Conservation (phyloP, 2,888 invertebrate genomes). For the Margaritifera margaritifera region DNA sequence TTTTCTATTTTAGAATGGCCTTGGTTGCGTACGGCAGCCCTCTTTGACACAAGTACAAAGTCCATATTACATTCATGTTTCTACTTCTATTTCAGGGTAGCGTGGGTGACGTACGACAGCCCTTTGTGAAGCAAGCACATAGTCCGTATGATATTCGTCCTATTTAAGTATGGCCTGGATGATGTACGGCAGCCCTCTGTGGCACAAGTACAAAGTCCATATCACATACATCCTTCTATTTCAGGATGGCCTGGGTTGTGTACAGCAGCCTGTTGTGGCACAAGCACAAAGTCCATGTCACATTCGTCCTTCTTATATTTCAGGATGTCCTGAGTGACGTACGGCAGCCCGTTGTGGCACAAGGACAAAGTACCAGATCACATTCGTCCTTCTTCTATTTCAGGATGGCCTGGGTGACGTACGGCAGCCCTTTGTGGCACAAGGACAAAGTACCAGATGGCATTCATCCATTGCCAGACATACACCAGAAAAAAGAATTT, state of each 20-base stretch:
- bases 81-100: slow-evolving; percentile 21
- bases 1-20: slow-evolving; percentile 28
- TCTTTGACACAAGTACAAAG: slow-evolving; percentile 50
- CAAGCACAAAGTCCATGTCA: slow-evolving; percentile 34
- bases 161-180: slow-evolving; percentile 59
- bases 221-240: slow-evolving; percentile 44
- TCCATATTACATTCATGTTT: slow-evolving; percentile 42
- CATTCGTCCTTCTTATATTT: too few relatives aligned
- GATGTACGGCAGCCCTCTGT: slow-evolving; percentile 54
- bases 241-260: slow-evolving; percentile 56
- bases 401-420: slow-evolving; percentile 53
- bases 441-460: slow-evolving; percentile 43
- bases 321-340: slow-evolving; percentile 52
- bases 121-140: slow-evolving; percentile 48
- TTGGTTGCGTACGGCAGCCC: slow-evolving; percentile 58
- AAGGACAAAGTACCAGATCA: slow-evolving; percentile 42
- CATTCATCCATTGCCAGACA: slow-evolving; percentile 42
- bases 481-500: slow-evolving; percentile 21
- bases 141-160: slow-evolving; percentile 35
- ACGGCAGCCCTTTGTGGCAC: slow-evolving; percentile 56
- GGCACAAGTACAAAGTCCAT: slow-evolving; percentile 51
- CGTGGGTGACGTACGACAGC: slow-evolving; percentile 58
- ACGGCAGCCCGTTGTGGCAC: slow-evolving; percentile 54
- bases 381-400: slow-evolving; percentile 27
- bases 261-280: slow-evolving; percentile 56